These are phyloP conservation scores for Augiades crinisus DNA, from an alignment of 2,888 invertebrate species.

Conservation along the genomic window DNA sequence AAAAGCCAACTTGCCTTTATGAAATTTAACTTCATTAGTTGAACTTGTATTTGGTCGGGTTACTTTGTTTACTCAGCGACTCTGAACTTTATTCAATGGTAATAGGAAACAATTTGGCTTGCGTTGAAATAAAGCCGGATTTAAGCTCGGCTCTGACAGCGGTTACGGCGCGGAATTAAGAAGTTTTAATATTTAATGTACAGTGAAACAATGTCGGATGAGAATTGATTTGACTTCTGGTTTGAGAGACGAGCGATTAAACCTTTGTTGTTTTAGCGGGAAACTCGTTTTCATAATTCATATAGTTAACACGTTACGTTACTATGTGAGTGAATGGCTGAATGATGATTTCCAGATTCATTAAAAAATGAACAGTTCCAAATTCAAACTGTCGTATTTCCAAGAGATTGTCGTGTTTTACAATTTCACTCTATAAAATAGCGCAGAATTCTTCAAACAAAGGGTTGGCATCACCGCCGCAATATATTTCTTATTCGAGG, in stretches of 20 bases:
- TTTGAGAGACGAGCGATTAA: slow-evolving; percentile 1
- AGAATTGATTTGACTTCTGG: slow-evolving; percentile 29
- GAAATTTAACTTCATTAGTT: slow-evolving; percentile 33
- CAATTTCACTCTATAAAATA: too few relatives aligned
- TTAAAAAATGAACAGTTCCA: too few relatives aligned
- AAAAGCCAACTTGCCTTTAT: slow-evolving; percentile 30
- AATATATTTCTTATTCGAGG: too few relatives aligned
- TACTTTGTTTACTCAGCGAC: slow-evolving; percentile 26
- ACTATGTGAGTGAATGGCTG: too few relatives aligned
- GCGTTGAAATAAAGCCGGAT: slow-evolving; percentile 15
- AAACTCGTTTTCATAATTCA: too few relatives aligned
- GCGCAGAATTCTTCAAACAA: too few relatives aligned
- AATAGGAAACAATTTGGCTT: slow-evolving; percentile 28
- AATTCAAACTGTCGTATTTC: too few relatives aligned
- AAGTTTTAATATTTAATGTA: slow-evolving; percentile 34
- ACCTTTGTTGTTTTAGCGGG: too few relatives aligned
- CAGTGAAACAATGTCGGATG: slow-evolving; percentile 26
- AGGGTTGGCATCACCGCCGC: too few relatives aligned
- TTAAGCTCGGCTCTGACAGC: slow-evolving; percentile 24
- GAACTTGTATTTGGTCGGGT: slow-evolving; percentile 32
- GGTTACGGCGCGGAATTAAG: slow-evolving; percentile 27
- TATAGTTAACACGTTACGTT: too few relatives aligned
- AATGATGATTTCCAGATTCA: too few relatives aligned
- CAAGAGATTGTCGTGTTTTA: too few relatives aligned
- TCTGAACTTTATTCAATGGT: slow-evolving; percentile 25